A percentile compares a stretch with the other conserved stretches of the same genome.
Conservation (phyloP, 2,888 invertebrate genomes). For the Coleophora flavipennella region DNA sequence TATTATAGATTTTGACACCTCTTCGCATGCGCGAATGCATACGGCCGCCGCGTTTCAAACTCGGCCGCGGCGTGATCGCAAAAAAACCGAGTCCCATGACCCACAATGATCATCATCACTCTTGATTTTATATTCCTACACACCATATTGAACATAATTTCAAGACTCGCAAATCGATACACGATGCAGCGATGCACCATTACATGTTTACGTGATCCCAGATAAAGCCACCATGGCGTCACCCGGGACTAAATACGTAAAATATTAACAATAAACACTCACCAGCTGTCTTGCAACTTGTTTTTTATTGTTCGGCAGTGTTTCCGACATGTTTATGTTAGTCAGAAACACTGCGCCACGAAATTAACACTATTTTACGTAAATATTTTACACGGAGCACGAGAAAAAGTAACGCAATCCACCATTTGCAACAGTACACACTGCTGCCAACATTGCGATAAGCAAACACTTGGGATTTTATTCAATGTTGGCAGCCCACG, state of each 20-base stretch:
- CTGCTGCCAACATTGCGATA: constrained; percentile 60
- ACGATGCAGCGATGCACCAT: constrained; percentile 73
- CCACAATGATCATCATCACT: constrained; percentile 38
- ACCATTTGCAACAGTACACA: constrained; percentile 71
- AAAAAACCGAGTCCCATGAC: constrained; percentile 59
- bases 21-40: constrained; percentile 71
- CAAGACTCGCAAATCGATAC: constrained; percentile 61
- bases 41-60: constrained; percentile 69
- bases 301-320: constrained; percentile 72
- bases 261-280: constrained; percentile 69
- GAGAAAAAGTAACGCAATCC: constrained; percentile 72
- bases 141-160: constrained; percentile 30
- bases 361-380: constrained; percentile 72
- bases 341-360: constrained; percentile 70
- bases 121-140: constrained; percentile 25
- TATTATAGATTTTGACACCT: constrained; percentile 71
- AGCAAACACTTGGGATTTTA: constrained; percentile 54
- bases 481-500: constrained; percentile 40
- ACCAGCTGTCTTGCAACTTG: constrained; percentile 76
- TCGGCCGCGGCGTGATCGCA: constrained; percentile 61
- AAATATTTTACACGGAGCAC: constrained; percentile 74
- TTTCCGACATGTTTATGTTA: constrained; percentile 71
- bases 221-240: constrained; percentile 77
- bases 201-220: constrained; percentile 77
- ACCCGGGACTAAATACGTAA: constrained; percentile 72